Evolutionary conservation across 1,140 invertebrate genomes (phyloP), one percentile per base, ranked within the genome.

Genomic region (Drosophila nigromelanica): DNA sequence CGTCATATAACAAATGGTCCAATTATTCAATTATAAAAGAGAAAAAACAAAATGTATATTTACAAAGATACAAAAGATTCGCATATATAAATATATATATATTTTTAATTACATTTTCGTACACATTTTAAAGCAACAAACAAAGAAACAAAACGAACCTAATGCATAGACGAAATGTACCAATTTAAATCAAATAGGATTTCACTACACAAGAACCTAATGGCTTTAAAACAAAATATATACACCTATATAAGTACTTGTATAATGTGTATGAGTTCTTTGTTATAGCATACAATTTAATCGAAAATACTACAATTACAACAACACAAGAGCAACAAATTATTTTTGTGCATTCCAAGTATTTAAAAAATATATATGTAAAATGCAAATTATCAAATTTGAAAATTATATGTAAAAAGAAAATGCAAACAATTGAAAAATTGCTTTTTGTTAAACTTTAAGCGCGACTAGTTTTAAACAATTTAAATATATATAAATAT

Each of bases 341-440:
- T 89, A 80, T 83, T 73, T 89, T 77, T 87, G 69, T 74, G 83
- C 83, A 89, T 89, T 89, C 83, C 83, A 89, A 80, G 79, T 89
- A 89, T 89, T 89, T 89, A 63, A 83, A 80, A 85, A 74, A 85
- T 78, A 64, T 66, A 62, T 35, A 67, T 59, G 52, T 30, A 63
- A 42, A 52, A 48, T 62, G 18, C 45, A 47, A 37, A 74, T 51
- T 61, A 42, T 54, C 39, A 61, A 55, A 48, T 63, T 71, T 45
- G 55, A 58, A 62, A 73, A 69, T 69, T 76, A 74, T 85, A 77
- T 85, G 73, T 70, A 47, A 75, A 68, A 80, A 55, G 72, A 54
- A 48, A 69, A 67, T 52, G 45, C 48, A 50, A 50, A 6, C 54
- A 73, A 67, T 63, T 37, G 18, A 71, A 70, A 58, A 58, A 18